These are phyloP conservation scores for Drosophila cognata DNA, from an alignment of 2,888 invertebrate species.

Conservation along the genomic window DNA sequence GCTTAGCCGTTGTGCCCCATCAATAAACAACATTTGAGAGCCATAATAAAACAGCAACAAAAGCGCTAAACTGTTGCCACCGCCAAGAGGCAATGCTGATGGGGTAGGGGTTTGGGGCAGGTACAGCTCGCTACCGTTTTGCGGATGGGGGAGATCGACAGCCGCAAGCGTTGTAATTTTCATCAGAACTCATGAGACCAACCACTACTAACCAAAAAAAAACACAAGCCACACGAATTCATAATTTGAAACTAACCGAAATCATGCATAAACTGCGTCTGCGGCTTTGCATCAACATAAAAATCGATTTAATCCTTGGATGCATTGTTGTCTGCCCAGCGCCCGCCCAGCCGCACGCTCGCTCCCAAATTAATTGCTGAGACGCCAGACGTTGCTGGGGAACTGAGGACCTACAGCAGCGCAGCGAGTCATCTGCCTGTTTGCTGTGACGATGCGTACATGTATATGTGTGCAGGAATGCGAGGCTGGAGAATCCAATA, in stretches of 20 bases:
- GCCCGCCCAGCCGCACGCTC: constrained; percentile 63
- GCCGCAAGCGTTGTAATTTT: constrained; percentile 67
- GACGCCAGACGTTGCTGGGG: constrained; percentile 49
- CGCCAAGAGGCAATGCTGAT: constrained; percentile 41
- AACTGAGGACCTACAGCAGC: constrained; percentile 75
- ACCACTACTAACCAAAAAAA: constrained; percentile 1
- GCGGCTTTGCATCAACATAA: constrained; percentile 52
- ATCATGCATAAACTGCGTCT: constrained; percentile 44
- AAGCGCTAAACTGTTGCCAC: constrained; percentile 72
- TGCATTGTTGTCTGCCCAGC: constrained; percentile 39
- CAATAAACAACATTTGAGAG: constrained; percentile 70
- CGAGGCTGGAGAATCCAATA: constrained; percentile 69
- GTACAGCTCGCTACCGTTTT: constrained; percentile 59
- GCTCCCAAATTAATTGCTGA: constrained; percentile 74
- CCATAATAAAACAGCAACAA: constrained; percentile 60
- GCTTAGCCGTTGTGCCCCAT: constrained; percentile 73
- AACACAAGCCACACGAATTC: constrained; percentile 43
- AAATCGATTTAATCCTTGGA: constrained; percentile 80
- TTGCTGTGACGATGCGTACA: not conserved
- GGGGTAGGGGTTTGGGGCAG: constrained; percentile 13
- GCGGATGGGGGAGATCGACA: constrained; percentile 13
- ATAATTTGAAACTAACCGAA: constrained; percentile 51
- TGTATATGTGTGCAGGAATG: constrained; percentile 46
- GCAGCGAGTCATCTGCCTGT: constrained; percentile 33
- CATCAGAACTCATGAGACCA: constrained; percentile 38